A percentile compares a stretch with the other conserved stretches of the same genome.
phyloP scores from a whole-genome alignment of 2,797 vertebrate genomes.

The Chiroxiphia lanceolata region DNA sequence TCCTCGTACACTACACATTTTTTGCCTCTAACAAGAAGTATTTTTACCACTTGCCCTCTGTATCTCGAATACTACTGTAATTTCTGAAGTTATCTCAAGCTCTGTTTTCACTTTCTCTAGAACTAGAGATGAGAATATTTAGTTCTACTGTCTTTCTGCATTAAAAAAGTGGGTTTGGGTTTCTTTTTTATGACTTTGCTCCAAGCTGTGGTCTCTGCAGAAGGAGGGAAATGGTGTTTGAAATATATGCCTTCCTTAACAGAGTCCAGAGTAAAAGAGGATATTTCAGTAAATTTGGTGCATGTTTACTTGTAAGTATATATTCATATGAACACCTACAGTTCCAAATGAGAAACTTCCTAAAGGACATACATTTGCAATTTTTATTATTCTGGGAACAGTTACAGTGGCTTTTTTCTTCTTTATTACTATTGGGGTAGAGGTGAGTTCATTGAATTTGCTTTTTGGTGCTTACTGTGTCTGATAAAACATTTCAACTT shows the following conservation, averaged over 20 bases:
- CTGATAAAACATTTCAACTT: constrained; percentile 8
- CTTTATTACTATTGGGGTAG: not conserved
- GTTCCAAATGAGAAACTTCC: not conserved
- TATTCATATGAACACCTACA: not conserved
- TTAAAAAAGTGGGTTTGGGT: not conserved
- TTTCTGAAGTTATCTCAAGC: not conserved
- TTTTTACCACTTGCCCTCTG: not conserved
- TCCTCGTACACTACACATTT: not conserved
- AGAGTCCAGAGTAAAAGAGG: not conserved
- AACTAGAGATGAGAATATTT: not conserved
- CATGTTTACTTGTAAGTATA: not conserved
- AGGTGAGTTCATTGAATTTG: constrained; percentile 15
- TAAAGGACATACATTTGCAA: not conserved
- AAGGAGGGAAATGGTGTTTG: not conserved
- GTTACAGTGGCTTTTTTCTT: not conserved
- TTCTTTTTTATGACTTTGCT: not conserved
- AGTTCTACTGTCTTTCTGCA: not conserved
- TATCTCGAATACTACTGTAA: not conserved
- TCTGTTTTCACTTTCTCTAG: not conserved
- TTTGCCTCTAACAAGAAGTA: not conserved
- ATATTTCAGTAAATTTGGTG: not conserved
- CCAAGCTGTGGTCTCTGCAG: not conserved
- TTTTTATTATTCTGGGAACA: not conserved
- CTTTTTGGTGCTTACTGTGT: constrained; percentile 5
- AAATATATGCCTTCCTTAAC: not conserved